Base-by-base conservation (phyloP, 2,888 invertebrate genomes). In the Agrochola macilenta region DNA sequence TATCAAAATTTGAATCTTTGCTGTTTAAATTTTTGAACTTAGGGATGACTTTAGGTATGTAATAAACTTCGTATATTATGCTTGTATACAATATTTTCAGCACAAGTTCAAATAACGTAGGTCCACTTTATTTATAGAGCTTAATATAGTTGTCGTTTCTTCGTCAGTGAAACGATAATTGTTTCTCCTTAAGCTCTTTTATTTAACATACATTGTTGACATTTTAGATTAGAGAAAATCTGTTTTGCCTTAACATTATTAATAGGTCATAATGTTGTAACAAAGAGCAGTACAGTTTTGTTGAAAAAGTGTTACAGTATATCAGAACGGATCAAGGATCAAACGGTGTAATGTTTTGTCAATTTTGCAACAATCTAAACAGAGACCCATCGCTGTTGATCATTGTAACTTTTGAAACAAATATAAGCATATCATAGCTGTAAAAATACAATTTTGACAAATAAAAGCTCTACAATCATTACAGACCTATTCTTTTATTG, bases 381-480 rank as follows among this genome's bases (percentile, higher is more conserved):
- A 93, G 92, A 95, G 91, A 93, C 88, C 94, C 96, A 96, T 96
- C 95, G 96, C 97, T 97, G 97, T 97, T 97, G 97, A 97, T 97
- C 96, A 95, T 97, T 97, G 95, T 96, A 97, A 97, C 96, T 94
- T 94, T 97, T 97, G 97, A 97, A 97, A 97, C 97, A 97, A 97
- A 98, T 97, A 97, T 98, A 98, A 98, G 98, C 98, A 98, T 98
- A 98, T 98, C 98, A 98, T 98, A 98, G 98, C 98, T 98, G 98
- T 98, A 98, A 98, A 98, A 97, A 97, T 97, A 97, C 97, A 97
- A 97, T 98, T 97, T 98, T 98, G 98, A 98, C 97, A 98, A 98
- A 98, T 98, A 98, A 98, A 98, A 97, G 97, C 97, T 97, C 97
- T 96, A 97, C 97, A 97, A 96, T 96, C 96, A 96, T 96, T 96